Evolutionary conservation across 1,140 invertebrate species (phyloP).

Genomic region (Agraylea sexmaculata): DNA sequence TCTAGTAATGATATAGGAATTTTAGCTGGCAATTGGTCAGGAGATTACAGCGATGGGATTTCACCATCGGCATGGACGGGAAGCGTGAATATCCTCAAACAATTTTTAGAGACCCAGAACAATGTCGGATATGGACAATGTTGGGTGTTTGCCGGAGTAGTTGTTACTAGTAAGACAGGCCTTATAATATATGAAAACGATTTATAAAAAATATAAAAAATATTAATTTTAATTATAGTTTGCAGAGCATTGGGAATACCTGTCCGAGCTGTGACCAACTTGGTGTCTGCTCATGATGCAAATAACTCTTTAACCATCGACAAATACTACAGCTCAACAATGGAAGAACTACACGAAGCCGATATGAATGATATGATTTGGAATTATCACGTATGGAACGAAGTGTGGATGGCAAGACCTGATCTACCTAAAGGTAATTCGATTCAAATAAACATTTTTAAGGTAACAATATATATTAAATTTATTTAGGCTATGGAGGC

Average conservation of each 20-base stretch:
- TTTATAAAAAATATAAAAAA: not conserved
- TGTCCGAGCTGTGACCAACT: constrained; percentile 55
- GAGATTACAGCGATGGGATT: constrained; percentile 56
- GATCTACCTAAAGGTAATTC: constrained; percentile 49
- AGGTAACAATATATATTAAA: constrained; percentile 1
- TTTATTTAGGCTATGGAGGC: constrained; percentile 47
- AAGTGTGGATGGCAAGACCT: constrained; percentile 61
- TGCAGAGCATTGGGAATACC: constrained; percentile 62
- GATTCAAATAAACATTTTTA: not conserved
- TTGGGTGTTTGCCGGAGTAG: constrained; percentile 65
- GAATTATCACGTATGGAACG: constrained; percentile 77
- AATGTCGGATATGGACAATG: constrained; percentile 65
- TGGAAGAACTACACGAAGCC: constrained; percentile 45
- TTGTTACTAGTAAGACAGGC: constrained; percentile 47
- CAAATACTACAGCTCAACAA: constrained; percentile 49
- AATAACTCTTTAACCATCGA: constrained; percentile 63
- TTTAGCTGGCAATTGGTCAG: constrained; percentile 59
- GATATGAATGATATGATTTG: constrained; percentile 46
- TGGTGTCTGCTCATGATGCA: constrained; percentile 61
- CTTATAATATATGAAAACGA: not conserved
- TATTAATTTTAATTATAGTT: constrained; percentile 31
- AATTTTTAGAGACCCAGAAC: constrained; percentile 45
- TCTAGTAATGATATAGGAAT: constrained; percentile 58
- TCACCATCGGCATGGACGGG: constrained; percentile 56
- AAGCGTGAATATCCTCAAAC: constrained; percentile 47